Conservation (phyloP, 1,140 invertebrate species). For the Drosophila pseudoobscura region DNA sequence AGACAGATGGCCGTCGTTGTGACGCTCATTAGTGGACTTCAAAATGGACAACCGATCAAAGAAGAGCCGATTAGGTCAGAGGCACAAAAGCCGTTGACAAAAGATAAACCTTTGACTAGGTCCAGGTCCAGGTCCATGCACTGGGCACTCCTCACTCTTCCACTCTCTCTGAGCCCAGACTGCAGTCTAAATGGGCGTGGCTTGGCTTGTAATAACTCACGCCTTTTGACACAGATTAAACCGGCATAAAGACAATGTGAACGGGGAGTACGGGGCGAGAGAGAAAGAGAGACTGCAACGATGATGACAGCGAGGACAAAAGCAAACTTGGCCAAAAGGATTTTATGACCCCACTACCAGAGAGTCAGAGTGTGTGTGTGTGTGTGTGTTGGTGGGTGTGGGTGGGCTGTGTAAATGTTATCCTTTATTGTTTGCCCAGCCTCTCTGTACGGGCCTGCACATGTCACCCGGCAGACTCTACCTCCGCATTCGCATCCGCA, state of each 20-base stretch:
- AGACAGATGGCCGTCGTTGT: neutral
- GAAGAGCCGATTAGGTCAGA: constrained; percentile 60
- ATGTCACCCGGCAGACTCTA: constrained; percentile 9
- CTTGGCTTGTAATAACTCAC: constrained; percentile 77
- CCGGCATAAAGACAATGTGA: constrained; percentile 58
- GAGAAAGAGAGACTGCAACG: constrained; percentile 17
- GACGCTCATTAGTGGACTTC: constrained; percentile 33
- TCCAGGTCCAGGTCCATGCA: constrained; percentile 2
- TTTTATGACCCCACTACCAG: constrained; percentile 21
- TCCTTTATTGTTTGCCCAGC: constrained; percentile 51
- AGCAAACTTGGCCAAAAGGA: constrained; percentile 47
- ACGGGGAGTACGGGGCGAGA: neutral
- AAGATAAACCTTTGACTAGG: constrained; percentile 77
- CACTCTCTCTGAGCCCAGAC: neutral
- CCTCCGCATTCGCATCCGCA: constrained; percentile 2
- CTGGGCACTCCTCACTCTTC: too few species aligned
- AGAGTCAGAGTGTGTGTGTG: neutral
- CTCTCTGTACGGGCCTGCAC: constrained; percentile 20
- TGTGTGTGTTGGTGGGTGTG: constrained; percentile 6
- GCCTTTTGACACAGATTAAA: constrained; percentile 81
- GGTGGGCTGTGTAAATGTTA: constrained; percentile 44
- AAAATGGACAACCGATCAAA: constrained; percentile 52
- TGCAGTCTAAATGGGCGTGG: constrained; percentile 53
- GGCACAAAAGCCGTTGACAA: constrained; percentile 75
- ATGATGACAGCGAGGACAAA: constrained; percentile 37